Conservation (phyloP, 1,140 invertebrate genomes). For the Drosophila repletoides region DNA sequence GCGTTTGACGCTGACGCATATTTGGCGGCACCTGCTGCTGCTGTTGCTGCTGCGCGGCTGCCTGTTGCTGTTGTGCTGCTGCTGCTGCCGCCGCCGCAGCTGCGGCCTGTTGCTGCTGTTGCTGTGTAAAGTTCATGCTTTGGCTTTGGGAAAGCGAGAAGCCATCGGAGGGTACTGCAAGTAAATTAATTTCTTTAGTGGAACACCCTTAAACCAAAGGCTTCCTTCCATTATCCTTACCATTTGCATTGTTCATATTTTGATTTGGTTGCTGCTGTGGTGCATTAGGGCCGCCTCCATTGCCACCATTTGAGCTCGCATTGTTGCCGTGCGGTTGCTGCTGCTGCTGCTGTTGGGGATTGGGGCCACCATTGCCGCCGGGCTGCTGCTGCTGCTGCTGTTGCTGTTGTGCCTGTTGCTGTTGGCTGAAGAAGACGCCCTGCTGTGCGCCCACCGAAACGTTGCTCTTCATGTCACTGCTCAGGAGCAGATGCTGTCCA, state of each 20-base stretch:
- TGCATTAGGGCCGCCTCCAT: conserved; percentile 56
- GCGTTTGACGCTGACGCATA: conserved; percentile 78
- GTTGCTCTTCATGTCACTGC: conserved; percentile 86
- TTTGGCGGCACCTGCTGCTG: conserved; percentile 80
- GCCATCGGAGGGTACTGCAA: conserved; percentile 84
- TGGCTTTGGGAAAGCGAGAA: conserved; percentile 90
- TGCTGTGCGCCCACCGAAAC: conserved; percentile 90
- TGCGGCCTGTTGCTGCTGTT: conserved; percentile 81
- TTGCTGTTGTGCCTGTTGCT: conserved; percentile 78
- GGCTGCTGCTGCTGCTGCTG: conserved; percentile 63
- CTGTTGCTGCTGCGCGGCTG: conserved; percentile 82
- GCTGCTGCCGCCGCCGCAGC: conserved; percentile 62
- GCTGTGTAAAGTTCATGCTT: conserved; percentile 92
- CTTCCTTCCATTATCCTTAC: conserved; percentile 39
- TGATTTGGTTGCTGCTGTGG: conserved; percentile 81
- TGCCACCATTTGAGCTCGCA: conserved; percentile 74
- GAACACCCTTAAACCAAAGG: too few species aligned
- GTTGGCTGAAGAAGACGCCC: conserved; percentile 89
- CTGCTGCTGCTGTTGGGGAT: conserved; percentile 59
- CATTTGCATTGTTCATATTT: conserved; percentile 80
- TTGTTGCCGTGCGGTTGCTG: conserved; percentile 57
- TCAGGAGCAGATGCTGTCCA: conserved; percentile 90
- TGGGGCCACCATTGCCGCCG: conserved; percentile 51
- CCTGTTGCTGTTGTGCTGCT: conserved; percentile 69
- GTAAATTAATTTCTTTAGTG: too few species aligned